Percentiles rank a stretch among this genome's conserved stretches.
Conservation (phyloP, 2,888 invertebrate genomes). For the Onthophagus sagittarius region DNA sequence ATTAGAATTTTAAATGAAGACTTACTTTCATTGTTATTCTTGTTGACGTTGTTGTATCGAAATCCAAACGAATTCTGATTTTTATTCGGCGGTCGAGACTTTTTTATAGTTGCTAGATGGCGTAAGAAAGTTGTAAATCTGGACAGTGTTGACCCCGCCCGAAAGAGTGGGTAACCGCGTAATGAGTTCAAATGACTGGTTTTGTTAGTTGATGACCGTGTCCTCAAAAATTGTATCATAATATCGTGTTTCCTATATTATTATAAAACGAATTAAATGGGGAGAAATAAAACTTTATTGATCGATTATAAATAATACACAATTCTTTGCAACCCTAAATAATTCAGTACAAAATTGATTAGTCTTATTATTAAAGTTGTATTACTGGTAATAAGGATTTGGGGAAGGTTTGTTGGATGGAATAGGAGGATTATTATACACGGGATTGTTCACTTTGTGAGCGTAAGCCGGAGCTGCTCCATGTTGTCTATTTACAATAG, state of each 20-base stretch:
- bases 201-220: not conserved
- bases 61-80: conserved; percentile 14
- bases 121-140: conserved; percentile 13
- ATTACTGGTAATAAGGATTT: conserved; percentile 24
- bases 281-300: too few species aligned
- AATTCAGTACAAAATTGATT: not conserved
- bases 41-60: conserved; percentile 14
- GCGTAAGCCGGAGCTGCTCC: conserved; percentile 29
- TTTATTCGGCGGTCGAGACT: conserved; percentile 9
- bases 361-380: not conserved
- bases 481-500: conserved; percentile 57
- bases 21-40: conserved; percentile 14
- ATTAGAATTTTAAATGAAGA: not conserved
- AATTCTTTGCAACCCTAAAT: not conserved
- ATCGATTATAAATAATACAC: too few species aligned
- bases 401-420: not conserved
- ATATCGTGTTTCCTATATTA: not conserved
- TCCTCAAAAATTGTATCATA: not conserved
- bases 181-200: not conserved
- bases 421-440: not conserved
- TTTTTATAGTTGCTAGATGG: conserved; percentile 18
- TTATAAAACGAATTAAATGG: too few species aligned
- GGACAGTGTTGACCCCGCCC: conserved; percentile 5
- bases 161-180: not conserved
- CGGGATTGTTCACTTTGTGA: not conserved